phyloP scores from a whole-genome alignment of 2,113 vertebrate genomes.

The Semnornis frantzii region DNA sequence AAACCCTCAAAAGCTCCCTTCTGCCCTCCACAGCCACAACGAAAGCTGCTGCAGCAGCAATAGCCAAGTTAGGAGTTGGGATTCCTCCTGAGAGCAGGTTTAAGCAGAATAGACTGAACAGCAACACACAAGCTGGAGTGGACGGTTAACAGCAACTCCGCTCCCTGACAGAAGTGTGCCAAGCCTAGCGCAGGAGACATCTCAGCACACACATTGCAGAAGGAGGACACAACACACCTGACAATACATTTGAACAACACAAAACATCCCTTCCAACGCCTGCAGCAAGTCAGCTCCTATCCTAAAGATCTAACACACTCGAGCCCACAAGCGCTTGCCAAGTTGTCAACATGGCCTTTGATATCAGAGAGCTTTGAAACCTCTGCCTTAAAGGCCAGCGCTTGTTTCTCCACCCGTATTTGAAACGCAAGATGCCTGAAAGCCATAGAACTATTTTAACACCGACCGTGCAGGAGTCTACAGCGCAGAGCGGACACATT shows the following conservation, averaged over 20 bases:
- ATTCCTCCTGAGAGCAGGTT: not conserved
- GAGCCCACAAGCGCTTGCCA: conserved; percentile 19
- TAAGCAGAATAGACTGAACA: not conserved
- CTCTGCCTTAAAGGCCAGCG: conserved; percentile 55
- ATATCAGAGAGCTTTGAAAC: conserved; percentile 52
- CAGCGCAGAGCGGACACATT: conserved; percentile 11
- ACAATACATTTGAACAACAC: conserved; percentile 39
- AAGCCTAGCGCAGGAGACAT: not conserved
- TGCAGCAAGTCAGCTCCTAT: conserved; percentile 44
- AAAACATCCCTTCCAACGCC: not conserved
- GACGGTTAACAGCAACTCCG: not conserved
- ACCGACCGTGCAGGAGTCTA: conserved; percentile 44
- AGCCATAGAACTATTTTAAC: conserved; percentile 66
- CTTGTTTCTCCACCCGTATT: conserved; percentile 54
- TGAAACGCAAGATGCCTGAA: conserved; percentile 65
- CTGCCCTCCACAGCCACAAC: not conserved
- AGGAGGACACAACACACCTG: not conserved
- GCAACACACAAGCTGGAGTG: not conserved
- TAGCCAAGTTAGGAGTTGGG: not conserved
- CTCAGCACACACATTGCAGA: not conserved
- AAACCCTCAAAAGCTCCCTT: not conserved
- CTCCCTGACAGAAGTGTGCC: not conserved
- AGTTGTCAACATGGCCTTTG: conserved; percentile 63
- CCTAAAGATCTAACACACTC: conserved; percentile 25
- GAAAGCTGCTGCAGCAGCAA: rapidly evolving